A percentile compares a stretch with the other conserved stretches of the same genome.
These are phyloP conservation scores for Cyanoramphus novaezelandiae DNA, from an alignment of 2,113 vertebrate genomes.

Conservation along the genomic window DNA sequence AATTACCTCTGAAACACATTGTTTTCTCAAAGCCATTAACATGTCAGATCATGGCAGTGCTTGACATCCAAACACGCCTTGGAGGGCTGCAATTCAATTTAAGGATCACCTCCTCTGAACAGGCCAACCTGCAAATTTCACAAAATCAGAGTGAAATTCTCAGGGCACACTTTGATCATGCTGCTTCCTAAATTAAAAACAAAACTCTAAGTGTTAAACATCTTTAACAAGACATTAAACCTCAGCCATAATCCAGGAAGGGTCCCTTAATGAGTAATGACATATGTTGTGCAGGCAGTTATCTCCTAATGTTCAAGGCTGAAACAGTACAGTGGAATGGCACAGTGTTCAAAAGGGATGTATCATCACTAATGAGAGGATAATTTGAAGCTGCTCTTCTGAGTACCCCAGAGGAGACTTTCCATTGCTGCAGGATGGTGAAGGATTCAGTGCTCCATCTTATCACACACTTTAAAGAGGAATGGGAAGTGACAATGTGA, in stretches of 20 bases:
- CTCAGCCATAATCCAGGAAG: conserved; percentile 86
- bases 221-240: conserved; percentile 99
- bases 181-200: conserved; percentile 85
- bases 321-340: conserved; percentile 84
- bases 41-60: conserved; percentile 80
- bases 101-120: conserved; percentile 75
- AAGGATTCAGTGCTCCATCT: conserved; percentile 44
- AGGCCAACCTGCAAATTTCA: conserved; percentile 76
- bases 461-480: neutral
- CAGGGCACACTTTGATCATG: conserved; percentile 80
- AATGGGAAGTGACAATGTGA: neutral
- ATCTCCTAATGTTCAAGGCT: conserved; percentile 88
- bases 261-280: conserved; percentile 97
- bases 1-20: conserved; percentile 82
- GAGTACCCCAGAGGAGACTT: conserved; percentile 77
- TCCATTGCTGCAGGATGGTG: conserved; percentile 68
- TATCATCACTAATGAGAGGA: conserved; percentile 93
- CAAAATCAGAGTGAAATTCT: conserved; percentile 74
- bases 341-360: conserved; percentile 90
- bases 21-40: conserved; percentile 82
- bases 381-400: conserved; percentile 86
- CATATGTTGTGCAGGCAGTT: conserved; percentile 97
- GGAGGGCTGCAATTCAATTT: conserved; percentile 83
- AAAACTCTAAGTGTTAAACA: conserved; percentile 96
- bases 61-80: conserved; percentile 81